Conservation (phyloP, 2,888 invertebrate genomes). For the Eristalinus aeneus region DNA sequence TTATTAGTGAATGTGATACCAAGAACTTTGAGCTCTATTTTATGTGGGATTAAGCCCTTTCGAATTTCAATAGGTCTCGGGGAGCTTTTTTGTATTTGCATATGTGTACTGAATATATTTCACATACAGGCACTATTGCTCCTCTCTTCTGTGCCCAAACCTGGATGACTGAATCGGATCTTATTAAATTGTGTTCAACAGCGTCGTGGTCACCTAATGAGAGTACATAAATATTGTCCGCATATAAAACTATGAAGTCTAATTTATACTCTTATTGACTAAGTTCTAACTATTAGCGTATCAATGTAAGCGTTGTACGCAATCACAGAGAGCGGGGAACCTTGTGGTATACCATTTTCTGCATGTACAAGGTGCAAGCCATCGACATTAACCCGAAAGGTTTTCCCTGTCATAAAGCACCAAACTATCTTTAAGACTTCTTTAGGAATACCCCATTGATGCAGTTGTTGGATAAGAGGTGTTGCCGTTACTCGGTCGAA, state of each 20-base stretch:
- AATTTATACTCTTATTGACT: neutral
- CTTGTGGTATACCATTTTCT: slow-evolving; percentile 15
- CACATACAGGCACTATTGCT: neutral
- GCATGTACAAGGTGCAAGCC: neutral
- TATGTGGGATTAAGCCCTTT: no score
- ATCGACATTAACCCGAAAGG: neutral
- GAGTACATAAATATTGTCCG: neutral
- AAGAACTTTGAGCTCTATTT: neutral
- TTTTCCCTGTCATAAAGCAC: no score
- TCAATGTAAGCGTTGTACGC: slow-evolving; percentile 25
- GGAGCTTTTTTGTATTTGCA: no score
- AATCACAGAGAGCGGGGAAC: slow-evolving; percentile 9
- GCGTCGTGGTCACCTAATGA: neutral
- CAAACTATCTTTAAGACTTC: neutral
- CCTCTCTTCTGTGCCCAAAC: slow-evolving; percentile 17
- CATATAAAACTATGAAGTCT: neutral
- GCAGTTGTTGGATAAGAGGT: no score
- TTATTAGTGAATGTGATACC: neutral
- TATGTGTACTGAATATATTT: no score
- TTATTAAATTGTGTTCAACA: neutral
- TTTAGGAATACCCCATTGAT: no score
- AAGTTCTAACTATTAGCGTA: neutral
- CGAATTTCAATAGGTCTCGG: neutral
- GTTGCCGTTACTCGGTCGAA: no score
- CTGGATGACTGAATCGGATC: neutral